These are phyloP conservation scores for Diplolepis rosae DNA, from an alignment of 2,888 invertebrate species.

Conservation along the genomic window DNA sequence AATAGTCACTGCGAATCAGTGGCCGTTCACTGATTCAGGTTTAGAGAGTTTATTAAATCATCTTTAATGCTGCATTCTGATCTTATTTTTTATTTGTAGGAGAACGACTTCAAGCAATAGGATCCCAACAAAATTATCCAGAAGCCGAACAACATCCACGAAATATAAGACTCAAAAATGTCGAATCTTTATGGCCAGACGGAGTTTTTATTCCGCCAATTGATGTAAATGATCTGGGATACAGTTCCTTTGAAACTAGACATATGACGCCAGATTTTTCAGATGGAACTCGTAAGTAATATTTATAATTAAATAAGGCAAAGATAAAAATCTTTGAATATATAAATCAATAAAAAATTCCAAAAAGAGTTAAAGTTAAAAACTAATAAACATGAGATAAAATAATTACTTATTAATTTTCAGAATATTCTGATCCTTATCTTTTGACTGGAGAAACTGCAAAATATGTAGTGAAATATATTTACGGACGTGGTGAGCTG, in stretches of 20 bases:
- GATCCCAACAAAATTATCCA: conserved; percentile 5
- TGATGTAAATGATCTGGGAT: conserved; percentile 70
- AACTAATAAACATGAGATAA: conserved; percentile 26
- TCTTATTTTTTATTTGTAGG: neutral
- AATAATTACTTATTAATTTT: conserved; percentile 25
- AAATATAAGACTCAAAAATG: conserved; percentile 63
- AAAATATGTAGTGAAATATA: conserved; percentile 75
- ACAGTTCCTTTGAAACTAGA: conserved; percentile 67
- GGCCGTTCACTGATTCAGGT: no score
- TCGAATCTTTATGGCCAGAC: conserved; percentile 77
- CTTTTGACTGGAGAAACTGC: conserved; percentile 78
- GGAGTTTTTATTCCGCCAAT: conserved; percentile 76
- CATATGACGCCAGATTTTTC: conserved; percentile 72
- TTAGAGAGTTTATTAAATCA: no score
- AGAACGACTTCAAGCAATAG: neutral
- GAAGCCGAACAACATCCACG: conserved; percentile 16
- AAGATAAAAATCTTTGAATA: neutral
- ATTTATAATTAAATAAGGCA: neutral
- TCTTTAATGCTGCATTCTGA: neutral
- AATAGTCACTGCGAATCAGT: no score
- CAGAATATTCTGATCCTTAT: conserved; percentile 76
- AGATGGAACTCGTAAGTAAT: conserved; percentile 70
- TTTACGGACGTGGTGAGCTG: conserved; percentile 77
- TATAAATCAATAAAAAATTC: neutral
- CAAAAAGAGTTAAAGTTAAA: no score